Base-by-base conservation (phyloP, 2,797 vertebrate genomes). In the Sylvilagus floridanus region DNA sequence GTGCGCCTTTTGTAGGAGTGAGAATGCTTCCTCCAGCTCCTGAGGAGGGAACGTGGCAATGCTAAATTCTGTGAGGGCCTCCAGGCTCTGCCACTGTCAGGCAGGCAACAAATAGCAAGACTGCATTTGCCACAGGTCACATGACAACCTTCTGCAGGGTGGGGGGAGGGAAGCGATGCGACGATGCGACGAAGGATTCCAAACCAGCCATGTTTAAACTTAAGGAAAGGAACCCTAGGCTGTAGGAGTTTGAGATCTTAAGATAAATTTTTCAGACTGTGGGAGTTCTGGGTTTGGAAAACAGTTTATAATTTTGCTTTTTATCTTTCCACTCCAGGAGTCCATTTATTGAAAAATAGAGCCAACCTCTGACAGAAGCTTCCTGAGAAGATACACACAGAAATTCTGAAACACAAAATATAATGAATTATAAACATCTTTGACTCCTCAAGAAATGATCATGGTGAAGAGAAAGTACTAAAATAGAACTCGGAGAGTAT, bases 401-500 rank as follows among this genome's bases (percentile, higher is more conserved):
- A 91, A 65, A 93, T 91, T 90, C 35, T 93, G 37, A 93, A 93
- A 84, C 50, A 92, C 28, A 95, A 89, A 95, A 88, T 52, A 88
- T 42, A 94, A 87, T 89, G 65, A 84, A 91, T 90, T 84, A 52
- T 79, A 93, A 95, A 85, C 35, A 69, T 21, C 16, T 86, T 75
- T 90, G 68, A 89, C 4, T 84, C 66, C 76, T 73, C 52, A 68
- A 96, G 95, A 88, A 76, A 87, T 82, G 57, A 65, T 75, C 76
- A 60, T 24, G 28, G 68, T 35, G 57, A 95, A 72, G 60, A 78
- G 28, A 95, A 82, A 68, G 65, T 88, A 71, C 83, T 93, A 81
- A 97, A 92, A 95, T 83, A 96, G 93, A 95, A 95, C 28, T 96
- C 63, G 86, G 85, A 87, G 92, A 92, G 57, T 37, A 81, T 71